Evolutionary conservation across 2,888 invertebrate species (phyloP).

Genomic region (Physocephala rufipes): DNA sequence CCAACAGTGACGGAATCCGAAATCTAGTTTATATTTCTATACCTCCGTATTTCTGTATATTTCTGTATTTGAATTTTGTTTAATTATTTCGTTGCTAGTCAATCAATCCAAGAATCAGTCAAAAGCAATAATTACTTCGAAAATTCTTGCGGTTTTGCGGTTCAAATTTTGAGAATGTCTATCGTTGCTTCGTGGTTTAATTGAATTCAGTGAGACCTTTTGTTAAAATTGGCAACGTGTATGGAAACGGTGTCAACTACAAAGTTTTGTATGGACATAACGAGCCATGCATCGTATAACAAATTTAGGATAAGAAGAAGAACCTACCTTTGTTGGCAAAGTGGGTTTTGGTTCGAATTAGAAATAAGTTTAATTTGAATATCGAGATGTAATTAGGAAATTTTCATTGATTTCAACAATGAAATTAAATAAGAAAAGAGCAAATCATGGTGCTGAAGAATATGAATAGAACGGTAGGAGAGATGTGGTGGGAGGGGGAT

Average conservation of each 20-base stretch:
- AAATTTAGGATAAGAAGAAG: too few species aligned
- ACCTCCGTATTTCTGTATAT: neutral
- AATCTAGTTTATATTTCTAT: too few species aligned
- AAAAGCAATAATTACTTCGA: neutral
- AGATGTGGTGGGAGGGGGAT: neutral
- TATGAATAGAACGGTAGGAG: neutral
- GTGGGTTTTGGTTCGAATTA: too few species aligned
- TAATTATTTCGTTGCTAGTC: neutral
- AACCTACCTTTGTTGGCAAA: too few species aligned
- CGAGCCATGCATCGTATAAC: too few species aligned
- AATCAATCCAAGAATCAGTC: neutral
- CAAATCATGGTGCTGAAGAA: neutral
- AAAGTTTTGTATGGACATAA: neutral
- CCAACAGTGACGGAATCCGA: too few species aligned
- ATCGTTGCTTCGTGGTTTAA: neutral
- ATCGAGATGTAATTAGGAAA: slow-evolving; percentile 21
- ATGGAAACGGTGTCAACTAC: neutral
- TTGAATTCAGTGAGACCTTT: slow-evolving; percentile 13
- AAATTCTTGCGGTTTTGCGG: too few species aligned
- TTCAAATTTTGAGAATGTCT: neutral
- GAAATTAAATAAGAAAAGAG: neutral
- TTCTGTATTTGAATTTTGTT: too few species aligned
- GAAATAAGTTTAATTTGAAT: neutral
- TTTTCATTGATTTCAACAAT: neutral
- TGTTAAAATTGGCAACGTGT: slow-evolving; percentile 6